Conservation (phyloP, 2,113 vertebrate genomes). For the Callionymus lyra region DNA sequence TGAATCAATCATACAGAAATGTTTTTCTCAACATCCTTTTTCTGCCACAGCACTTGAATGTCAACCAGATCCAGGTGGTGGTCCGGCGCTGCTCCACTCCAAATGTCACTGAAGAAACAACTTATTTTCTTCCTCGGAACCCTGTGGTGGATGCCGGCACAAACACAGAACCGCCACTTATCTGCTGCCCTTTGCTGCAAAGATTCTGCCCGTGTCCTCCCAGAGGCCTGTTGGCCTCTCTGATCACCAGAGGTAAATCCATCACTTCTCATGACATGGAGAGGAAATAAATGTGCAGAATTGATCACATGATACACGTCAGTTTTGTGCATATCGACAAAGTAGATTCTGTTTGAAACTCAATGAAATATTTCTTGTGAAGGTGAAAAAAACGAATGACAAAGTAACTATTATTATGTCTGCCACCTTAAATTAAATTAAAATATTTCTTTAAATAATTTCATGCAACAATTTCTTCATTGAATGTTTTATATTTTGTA, state of each 20-base stretch:
- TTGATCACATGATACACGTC: no score
- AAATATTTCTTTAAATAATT: no score
- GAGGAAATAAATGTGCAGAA: neutral
- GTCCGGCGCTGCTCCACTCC: constrained; percentile 57
- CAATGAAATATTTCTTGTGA: no score
- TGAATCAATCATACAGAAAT: no score
- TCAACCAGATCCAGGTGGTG: constrained; percentile 63
- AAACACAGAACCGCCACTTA: constrained; percentile 61
- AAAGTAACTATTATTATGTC: no score
- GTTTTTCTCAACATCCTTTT: neutral
- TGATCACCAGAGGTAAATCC: constrained; percentile 77
- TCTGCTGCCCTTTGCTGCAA: constrained; percentile 56
- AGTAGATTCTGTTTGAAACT: no score
- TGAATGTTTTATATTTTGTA: no score
- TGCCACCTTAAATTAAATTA: no score
- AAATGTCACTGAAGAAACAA: constrained; percentile 59
- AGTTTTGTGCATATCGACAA: no score
- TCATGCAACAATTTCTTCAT: no score
- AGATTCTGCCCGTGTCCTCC: constrained; percentile 76
- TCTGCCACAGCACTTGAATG: constrained; percentile 44
- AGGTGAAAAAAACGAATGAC: no score
- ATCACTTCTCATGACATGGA: neutral
- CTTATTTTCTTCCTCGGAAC: constrained; percentile 54
- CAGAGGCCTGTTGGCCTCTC: constrained; percentile 66
- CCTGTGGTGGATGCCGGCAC: constrained; percentile 57